Evolutionary conservation across 2,113 vertebrate genomes (phyloP), one percentile per base, ranked within the genome.

Genomic region (Calypte anna): DNA sequence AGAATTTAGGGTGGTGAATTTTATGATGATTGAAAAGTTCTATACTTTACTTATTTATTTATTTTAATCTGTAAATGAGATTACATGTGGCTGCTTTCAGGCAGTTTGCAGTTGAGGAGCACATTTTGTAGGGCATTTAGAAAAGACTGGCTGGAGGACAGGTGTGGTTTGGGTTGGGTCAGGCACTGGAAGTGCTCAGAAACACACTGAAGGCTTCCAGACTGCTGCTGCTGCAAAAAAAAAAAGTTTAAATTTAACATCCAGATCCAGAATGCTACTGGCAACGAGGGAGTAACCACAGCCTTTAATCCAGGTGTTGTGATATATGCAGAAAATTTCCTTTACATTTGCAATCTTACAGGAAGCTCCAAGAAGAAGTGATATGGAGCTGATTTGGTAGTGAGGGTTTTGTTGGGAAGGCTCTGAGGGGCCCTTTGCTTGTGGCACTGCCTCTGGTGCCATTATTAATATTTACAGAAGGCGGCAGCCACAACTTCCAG

Each of bases 381-480:
- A 7, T 64, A 62, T 0, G 2, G 61, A 28, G 14, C 57, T 17
- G 62, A 3, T 53, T 23, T 46, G 40, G 14, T 50, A 33, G 53
- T 11, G 53, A 30, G n/a, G 30, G 19, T n/a, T 94, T 89, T 88
- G 48, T 28, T 51, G 59, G 30, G 67, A 62, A 27, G 18, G 25
- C 50, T 67, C 7, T 0, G 43, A 25, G 62, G 58, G 51, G 50
- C 50, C 92, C 73, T 90, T 90, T 80, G 64, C 53, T 68, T 83
- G 72, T 61, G 68, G 63, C 55, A 23, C 36, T 88, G 0, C 1
- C 55, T 83, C 55, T 2, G 1, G 51, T 91, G 85, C 75, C 85
- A 82, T 86, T 88, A 83, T 93, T 95, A 93, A 95, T 94, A 96
- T 96, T 97, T 96, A 86, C 94, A 88, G 68, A 96, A 87, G 95